Evolutionary conservation across 2,888 invertebrate species (phyloP).

Genomic region (Lasioglossum villosulum): DNA sequence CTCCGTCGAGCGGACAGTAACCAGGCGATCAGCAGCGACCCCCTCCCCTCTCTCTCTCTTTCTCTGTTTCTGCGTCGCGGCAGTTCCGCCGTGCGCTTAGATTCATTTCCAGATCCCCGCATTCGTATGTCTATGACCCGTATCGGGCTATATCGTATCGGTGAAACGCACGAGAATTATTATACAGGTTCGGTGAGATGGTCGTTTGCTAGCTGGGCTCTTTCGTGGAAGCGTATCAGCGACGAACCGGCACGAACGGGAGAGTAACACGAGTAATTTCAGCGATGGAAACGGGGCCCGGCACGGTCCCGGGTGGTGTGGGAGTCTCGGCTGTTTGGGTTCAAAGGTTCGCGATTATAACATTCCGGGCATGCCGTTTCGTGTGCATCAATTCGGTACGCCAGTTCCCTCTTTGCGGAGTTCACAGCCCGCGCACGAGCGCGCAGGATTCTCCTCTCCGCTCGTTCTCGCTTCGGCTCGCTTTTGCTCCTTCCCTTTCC

Average conservation of each 20-base stretch:
- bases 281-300: conserved; percentile 78
- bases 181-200: conserved; percentile 42
- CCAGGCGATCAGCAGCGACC: neutral
- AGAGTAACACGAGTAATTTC: conserved; percentile 79
- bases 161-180: conserved; percentile 61
- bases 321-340: conserved; percentile 81
- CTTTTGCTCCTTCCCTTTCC: conserved; percentile 25
- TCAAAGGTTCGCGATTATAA: conserved; percentile 84
- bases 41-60: neutral
- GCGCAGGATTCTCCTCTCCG: conserved; percentile 44
- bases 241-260: conserved; percentile 70
- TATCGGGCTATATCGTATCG: conserved; percentile 47
- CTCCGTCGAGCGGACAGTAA: neutral
- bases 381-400: conserved; percentile 84
- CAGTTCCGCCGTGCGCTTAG: conserved; percentile 6
- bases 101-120: conserved; percentile 38
- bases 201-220: conserved; percentile 27
- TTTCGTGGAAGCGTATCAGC: conserved; percentile 72
- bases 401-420: conserved; percentile 82
- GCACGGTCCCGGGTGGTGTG: conserved; percentile 78
- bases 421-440: conserved; percentile 68
- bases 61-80: neutral
- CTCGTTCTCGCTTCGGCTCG: conserved; percentile 30
- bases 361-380: conserved; percentile 84
- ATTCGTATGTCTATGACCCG: conserved; percentile 36